Conservation (phyloP, 2,113 vertebrate species). For the Plectropomus leopardus region DNA sequence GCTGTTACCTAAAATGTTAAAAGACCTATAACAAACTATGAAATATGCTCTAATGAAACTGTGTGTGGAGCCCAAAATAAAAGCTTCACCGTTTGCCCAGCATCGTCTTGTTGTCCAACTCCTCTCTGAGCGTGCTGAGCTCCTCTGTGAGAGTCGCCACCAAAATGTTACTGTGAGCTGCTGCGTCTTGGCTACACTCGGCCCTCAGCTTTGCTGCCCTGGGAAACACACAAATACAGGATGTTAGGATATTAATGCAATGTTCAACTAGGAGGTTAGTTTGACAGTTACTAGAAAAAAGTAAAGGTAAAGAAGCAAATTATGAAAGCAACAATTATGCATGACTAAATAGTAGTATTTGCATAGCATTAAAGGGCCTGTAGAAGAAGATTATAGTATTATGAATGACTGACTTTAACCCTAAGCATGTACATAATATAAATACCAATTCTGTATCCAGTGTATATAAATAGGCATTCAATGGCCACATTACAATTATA, state of each 20-base stretch:
- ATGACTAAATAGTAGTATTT: neutral
- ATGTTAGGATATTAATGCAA: neutral
- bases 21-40: neutral
- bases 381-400: too few species aligned
- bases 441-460: neutral
- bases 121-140: constrained; percentile 85
- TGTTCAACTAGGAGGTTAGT: neutral
- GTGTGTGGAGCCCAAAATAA: neutral
- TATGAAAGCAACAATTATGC: neutral
- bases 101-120: constrained; percentile 84
- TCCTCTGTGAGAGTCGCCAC: constrained; percentile 87
- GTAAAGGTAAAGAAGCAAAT: neutral
- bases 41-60: neutral
- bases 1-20: neutral
- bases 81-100: constrained; percentile 88
- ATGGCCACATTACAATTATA: neutral
- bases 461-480: neutral
- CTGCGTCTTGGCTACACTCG: constrained; percentile 85
- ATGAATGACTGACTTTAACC: neutral
- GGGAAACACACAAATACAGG: constrained; percentile 13
- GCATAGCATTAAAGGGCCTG: neutral
- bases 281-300: neutral
- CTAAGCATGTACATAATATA: neutral
- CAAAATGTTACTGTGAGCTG: constrained; percentile 85
- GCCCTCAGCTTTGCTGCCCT: constrained; percentile 90